Evolutionary conservation across 2,888 invertebrate species (phyloP).

Genomic region (Tanypteryx hageni): DNA sequence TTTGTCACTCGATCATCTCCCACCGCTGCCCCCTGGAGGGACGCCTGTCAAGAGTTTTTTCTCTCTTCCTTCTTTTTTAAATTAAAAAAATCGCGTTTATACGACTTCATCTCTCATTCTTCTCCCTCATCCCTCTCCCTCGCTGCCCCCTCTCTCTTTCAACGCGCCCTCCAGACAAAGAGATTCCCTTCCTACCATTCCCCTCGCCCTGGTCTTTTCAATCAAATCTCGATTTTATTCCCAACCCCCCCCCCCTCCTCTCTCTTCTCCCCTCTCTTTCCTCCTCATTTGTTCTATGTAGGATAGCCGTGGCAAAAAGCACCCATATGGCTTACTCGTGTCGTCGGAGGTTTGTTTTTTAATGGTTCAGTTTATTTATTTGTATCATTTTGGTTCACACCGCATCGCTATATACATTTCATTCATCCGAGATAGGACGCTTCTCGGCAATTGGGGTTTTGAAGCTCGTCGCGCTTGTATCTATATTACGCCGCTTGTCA

Average conservation of each 20-base stretch:
- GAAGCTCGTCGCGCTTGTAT: too few species aligned
- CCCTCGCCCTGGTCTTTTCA: neutral
- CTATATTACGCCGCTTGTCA: too few species aligned
- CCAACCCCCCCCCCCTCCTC: neutral
- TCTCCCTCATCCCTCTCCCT: neutral
- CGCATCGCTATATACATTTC: too few species aligned
- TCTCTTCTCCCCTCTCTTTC: neutral
- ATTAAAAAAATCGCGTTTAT: conserved; percentile 62
- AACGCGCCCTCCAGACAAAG: neutral
- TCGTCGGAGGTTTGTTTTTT: too few species aligned
- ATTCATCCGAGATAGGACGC: too few species aligned
- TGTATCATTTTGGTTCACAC: too few species aligned
- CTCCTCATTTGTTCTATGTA: neutral
- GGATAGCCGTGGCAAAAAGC: too few species aligned
- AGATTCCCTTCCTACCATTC: neutral
- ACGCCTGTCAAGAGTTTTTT: conserved; percentile 34
- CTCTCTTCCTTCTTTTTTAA: conserved; percentile 38
- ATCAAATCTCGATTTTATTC: conserved; percentile 41
- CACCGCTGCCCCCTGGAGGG: conserved; percentile 25
- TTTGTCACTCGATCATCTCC: conserved; percentile 56
- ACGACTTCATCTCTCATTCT: conserved; percentile 41
- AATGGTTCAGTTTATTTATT: too few species aligned
- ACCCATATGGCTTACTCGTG: too few species aligned
- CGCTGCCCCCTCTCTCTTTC: neutral
- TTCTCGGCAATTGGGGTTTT: too few species aligned